Conservation (phyloP, 2,888 invertebrate genomes). For the Scaptomyza flava region DNA sequence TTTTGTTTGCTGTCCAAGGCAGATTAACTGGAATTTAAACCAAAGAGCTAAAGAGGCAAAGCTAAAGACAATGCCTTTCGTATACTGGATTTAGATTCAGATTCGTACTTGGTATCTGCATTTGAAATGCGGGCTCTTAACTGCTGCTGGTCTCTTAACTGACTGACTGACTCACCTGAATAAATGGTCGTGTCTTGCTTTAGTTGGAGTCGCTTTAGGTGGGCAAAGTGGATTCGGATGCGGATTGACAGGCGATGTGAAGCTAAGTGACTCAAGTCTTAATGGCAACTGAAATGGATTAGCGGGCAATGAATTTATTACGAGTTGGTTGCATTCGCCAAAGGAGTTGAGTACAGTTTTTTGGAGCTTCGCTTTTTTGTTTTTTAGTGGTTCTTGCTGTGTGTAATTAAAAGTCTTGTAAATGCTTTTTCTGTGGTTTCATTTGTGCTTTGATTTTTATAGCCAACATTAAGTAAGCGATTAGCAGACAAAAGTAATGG, state of each 20-base stretch:
- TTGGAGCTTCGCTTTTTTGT: background rate
- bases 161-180: slow-evolving; percentile 29
- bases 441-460: background rate
- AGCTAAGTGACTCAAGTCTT: slow-evolving; percentile 48
- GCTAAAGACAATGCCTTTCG: slow-evolving; percentile 42
- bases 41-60: slow-evolving; percentile 42
- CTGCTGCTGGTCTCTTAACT: slow-evolving; percentile 12
- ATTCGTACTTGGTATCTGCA: slow-evolving; percentile 26
- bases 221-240: slow-evolving; percentile 50
- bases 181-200: slow-evolving; percentile 17
- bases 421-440: background rate
- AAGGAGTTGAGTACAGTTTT: background rate
- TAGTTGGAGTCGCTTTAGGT: slow-evolving; percentile 25
- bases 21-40: slow-evolving; percentile 75
- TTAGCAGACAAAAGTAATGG: background rate
- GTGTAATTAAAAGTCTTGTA: background rate
- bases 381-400: background rate
- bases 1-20: slow-evolving; percentile 22
- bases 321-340: background rate
- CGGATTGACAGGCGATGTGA: slow-evolving; percentile 60
- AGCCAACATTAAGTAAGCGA: background rate
- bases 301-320: slow-evolving; percentile 36
- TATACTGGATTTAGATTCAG: slow-evolving; percentile 24
- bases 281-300: slow-evolving; percentile 59
- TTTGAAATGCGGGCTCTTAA: slow-evolving; percentile 55